Evolutionary conservation across 2,888 invertebrate species (phyloP), one percentile per base, ranked within the genome.

Genomic region (Luperina nickerlii): DNA sequence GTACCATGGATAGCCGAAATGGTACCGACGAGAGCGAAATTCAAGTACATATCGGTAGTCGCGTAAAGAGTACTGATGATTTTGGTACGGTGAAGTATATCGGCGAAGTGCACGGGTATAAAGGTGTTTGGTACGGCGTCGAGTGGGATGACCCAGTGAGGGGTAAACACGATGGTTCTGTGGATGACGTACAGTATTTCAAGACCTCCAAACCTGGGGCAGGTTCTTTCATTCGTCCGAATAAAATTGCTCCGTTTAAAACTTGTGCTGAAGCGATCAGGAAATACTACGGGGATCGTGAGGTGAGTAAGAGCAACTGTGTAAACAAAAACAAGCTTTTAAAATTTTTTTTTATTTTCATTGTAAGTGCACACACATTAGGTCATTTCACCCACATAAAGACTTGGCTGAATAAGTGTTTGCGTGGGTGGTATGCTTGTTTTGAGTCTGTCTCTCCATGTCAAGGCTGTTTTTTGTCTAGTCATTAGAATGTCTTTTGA

Each of bases 141-240:
- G 99, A 99, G 93, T 99, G 99, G 99, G 99, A 99, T 94, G 98
- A 99, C 90, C 97, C 98, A 6, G 95, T 96, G 13, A 97, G 99
- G 90, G 99, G 99, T 2, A 99, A 99, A 94, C 99, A 99, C 93
- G 98, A 99, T 96, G 99, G 99, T 0, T 97, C 97, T 67, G 97
- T 99, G 66, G 98, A 99, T 85, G 98, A 98, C 70, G 96, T 97
- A 70, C 97, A 98, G 87, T 99, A 99, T 94, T 99, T 99, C 94
- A 97, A 97, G 92, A 94, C 98, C 0, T 97, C 97, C 72, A 97
- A 98, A 92, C 97, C 98, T n/a, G 98, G 97, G 3, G 98, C 99
- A 66, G 99, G 99, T 0, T 99, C 99, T 11, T 99, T 99, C 94
- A 97, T 99, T 85, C 97, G 99, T 63, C 98, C 98, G 0, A 98